Evolutionary conservation across 2,113 vertebrate genomes (phyloP), one percentile per base, ranked within the genome.

Genomic region (Indicator maculatus): DNA sequence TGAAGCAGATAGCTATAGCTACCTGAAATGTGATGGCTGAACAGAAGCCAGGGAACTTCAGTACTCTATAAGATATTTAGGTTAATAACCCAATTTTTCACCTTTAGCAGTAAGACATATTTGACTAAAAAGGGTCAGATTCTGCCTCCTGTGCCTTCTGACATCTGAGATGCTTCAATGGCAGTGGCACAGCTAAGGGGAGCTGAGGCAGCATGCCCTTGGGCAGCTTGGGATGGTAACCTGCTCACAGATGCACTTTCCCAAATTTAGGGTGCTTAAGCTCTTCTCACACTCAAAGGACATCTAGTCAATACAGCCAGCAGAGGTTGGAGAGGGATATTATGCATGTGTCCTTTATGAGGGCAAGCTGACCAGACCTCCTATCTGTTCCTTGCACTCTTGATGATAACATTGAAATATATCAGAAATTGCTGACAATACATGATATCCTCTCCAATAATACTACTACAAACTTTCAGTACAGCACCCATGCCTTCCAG

Each of bases 11-110:
- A 79, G 28, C 67, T 84, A 73, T 67, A 88, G 86, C 73, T 79
- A 86, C 59, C 77, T 92, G 78, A 93, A 96, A 96, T 93, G 91
- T 59, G 86, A 70, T 85, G 89, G 41, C 93, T 95, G 96, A 96
- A 82, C 66, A 75, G 71, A 69, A 94, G 86, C 91, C 91, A 92
- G 84, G 59, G 81, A 92, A 66, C 73, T 84, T 73, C 3, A 3
- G 66, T 55, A 38, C 90, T 92, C 80, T 67, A 5, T 90, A 69
- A 70, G 70, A 65, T n/a, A 31, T 59, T 59, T 77, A 87, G 56
- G 61, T 72, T 96, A 94, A 92, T 93, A 93, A 93, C 71, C 36
- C 70, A 33, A 70, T 96, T 90, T 94, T 41, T 96, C 86, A 86
- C 75, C 69, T 20, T 90, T 83, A 92, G 58, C 80, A 86, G 26